A percentile compares a stretch with the other conserved stretches of the same genome.
These are phyloP conservation scores for Papilio polyxenes DNA, from an alignment of 1,140 invertebrate genomes.

Conservation along the genomic window DNA sequence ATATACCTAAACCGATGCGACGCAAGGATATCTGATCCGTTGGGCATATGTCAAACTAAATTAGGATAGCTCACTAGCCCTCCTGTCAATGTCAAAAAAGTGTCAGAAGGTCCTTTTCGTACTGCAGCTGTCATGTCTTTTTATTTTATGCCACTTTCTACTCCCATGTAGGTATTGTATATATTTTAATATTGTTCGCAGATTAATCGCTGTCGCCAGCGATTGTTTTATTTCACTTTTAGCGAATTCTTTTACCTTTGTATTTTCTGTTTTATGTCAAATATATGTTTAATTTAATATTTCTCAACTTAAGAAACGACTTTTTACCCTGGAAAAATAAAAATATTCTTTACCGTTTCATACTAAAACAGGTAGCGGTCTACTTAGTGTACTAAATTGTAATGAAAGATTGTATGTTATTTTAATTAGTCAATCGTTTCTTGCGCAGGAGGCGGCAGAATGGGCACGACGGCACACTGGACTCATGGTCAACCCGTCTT, in stretches of 20 bases:
- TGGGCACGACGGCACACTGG: conserved; percentile 64
- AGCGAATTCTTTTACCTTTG: not conserved
- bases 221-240: not conserved
- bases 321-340: not conserved
- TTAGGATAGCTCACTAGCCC: too few relatives aligned
- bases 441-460: conserved; percentile 65
- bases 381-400: not conserved
- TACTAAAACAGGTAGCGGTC: not conserved
- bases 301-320: not conserved
- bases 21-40: too few relatives aligned
- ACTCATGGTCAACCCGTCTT: conserved; percentile 72
- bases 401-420: not conserved
- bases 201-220: not conserved
- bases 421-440: conserved; percentile 26
- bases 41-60: too few relatives aligned
- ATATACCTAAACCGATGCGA: too few relatives aligned
- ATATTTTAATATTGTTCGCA: not conserved
- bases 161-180: not conserved
- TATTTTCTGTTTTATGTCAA: too few relatives aligned
- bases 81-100: too few relatives aligned
- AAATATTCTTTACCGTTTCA: not conserved
- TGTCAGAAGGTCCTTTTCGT: too few relatives aligned
- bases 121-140: too few relatives aligned
- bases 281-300: too few relatives aligned
- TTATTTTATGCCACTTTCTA: too few relatives aligned